Evolutionary conservation across 1,140 invertebrate species (phyloP).

Genomic region (Globodera rostochiensis): DNA sequence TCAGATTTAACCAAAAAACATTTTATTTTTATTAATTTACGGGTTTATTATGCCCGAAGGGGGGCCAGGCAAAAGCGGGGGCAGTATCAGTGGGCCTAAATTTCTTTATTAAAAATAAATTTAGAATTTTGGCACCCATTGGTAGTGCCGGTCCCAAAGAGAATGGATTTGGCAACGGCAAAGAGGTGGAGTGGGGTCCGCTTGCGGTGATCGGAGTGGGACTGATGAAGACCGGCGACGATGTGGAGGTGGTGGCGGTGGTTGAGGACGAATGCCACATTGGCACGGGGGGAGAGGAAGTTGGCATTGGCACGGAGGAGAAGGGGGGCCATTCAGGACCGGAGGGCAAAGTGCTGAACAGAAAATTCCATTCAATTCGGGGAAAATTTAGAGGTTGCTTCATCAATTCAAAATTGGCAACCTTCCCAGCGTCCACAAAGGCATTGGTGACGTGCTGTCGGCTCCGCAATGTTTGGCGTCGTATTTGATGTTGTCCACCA

Average conservation of each 20-base stretch:
- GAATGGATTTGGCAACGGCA: conserved; percentile 24
- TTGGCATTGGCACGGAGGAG: background rate
- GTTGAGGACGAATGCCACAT: background rate
- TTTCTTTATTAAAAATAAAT: background rate
- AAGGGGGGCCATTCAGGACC: background rate
- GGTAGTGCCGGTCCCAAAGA: conserved; percentile 20
- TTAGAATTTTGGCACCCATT: background rate
- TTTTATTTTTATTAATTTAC: background rate
- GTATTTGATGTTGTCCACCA: conserved; percentile 62
- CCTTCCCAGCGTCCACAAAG: background rate
- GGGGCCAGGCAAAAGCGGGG: conserved; percentile 9
- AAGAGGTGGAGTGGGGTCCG: background rate
- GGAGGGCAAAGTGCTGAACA: background rate
- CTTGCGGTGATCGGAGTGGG: conserved; percentile 13
- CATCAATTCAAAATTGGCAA: too few relatives aligned
- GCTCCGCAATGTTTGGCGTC: conserved; percentile 44
- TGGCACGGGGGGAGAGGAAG: background rate
- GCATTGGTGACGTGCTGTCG: conserved; percentile 12
- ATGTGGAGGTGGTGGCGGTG: background rate
- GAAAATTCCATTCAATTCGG: conserved; percentile 1
- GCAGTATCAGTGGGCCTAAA: conserved; percentile 17
- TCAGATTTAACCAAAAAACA: too few relatives aligned
- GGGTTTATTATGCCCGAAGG: conserved; percentile 16
- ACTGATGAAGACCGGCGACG: background rate
- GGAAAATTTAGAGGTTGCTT: background rate